These are phyloP conservation scores for Tragopan temminckii DNA, from an alignment of 2,797 vertebrate species.

Conservation along the genomic window DNA sequence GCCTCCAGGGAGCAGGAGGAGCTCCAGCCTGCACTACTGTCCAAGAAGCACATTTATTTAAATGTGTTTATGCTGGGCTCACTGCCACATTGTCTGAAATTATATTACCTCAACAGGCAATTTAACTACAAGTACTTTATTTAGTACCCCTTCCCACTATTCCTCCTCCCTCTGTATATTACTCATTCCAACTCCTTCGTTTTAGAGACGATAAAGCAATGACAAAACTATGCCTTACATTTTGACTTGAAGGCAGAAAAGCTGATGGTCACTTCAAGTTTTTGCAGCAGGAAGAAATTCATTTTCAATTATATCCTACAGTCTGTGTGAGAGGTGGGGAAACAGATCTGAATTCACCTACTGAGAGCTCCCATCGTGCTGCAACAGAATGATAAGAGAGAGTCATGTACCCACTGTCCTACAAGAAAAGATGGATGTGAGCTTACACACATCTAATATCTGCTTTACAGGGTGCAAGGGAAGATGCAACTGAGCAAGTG, in stretches of 20 bases:
- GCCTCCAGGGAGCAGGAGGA: background rate
- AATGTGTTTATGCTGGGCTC: background rate
- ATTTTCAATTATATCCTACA: background rate
- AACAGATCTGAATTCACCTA: background rate
- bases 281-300: background rate
- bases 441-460: background rate
- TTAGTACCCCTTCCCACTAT: background rate
- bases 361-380: background rate
- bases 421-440: background rate
- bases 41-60: slow-evolving; percentile 12
- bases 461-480: background rate
- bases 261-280: background rate
- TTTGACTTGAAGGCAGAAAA: background rate
- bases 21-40: background rate
- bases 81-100: background rate
- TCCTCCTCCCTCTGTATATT: background rate
- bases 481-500: background rate
- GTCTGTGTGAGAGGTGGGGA: background rate
- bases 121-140: slow-evolving; percentile 14
- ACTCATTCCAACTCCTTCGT: background rate
- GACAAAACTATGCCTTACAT: background rate
- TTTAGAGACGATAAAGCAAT: background rate
- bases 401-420: background rate
- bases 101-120: slow-evolving; percentile 37
- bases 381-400: background rate